phyloP scores from a whole-genome alignment of 2,797 vertebrate species.

The Ctenopoma multispine region DNA sequence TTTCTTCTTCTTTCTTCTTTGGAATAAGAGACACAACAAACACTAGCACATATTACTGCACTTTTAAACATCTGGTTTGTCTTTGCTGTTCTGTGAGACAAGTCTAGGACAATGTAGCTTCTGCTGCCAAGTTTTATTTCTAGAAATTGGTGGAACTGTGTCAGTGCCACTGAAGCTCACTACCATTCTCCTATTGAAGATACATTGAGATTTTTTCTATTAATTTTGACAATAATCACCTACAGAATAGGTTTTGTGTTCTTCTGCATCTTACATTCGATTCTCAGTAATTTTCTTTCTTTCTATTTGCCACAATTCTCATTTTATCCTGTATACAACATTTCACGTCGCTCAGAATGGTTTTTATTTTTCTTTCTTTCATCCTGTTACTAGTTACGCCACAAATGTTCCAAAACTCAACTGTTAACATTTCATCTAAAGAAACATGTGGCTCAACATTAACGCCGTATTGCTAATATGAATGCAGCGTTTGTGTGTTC shows the following conservation, averaged over 20 bases:
- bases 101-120: not conserved
- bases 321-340: not conserved
- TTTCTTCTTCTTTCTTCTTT: not conserved
- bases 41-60: slow-evolving; percentile 1
- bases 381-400: not conserved
- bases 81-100: slow-evolving; percentile 21
- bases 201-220: not conserved
- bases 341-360: not conserved
- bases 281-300: not conserved
- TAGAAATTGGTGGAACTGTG: not conserved
- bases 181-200: not conserved
- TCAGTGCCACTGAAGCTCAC: not conserved
- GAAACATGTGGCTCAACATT: slow-evolving; percentile 8
- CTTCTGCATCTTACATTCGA: not conserved
- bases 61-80: slow-evolving; percentile 51
- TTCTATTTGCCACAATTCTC: not conserved
- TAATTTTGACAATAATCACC: slow-evolving; percentile 20
- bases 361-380: not conserved
- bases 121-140: slow-evolving; percentile 10
- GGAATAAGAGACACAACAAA: not conserved
- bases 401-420: not conserved
- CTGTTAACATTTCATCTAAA: slow-evolving; percentile 3
- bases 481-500: slow-evolving; percentile 1
- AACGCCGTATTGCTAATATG: not conserved
- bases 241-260: not conserved